A percentile compares a stretch with the other conserved stretches of the same genome.
phyloP scores from a whole-genome alignment of 1,140 invertebrate species.

The Drosophila malerkotliana region DNA sequence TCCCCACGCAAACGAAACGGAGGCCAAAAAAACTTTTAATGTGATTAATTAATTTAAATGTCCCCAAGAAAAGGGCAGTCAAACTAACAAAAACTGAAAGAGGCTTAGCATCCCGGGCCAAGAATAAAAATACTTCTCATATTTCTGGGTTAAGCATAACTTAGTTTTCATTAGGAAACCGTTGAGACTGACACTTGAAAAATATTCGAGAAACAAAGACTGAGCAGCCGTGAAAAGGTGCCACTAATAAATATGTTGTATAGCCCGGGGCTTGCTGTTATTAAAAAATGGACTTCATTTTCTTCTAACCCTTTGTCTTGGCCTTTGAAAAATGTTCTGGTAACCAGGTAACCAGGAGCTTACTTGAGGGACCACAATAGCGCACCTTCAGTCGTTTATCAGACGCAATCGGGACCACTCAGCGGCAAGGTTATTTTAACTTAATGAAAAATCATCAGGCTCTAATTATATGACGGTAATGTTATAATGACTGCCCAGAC shows the following conservation, averaged over 20 bases:
- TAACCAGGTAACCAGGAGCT: slow-evolving; percentile 47
- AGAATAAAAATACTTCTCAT: neutral
- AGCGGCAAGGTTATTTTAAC: slow-evolving; percentile 55
- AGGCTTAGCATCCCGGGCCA: neutral
- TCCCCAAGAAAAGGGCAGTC: slow-evolving; percentile 20
- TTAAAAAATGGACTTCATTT: neutral
- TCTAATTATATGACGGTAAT: slow-evolving; percentile 78
- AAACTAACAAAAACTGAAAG: slow-evolving; percentile 2
- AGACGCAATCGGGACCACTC: slow-evolving; percentile 24
- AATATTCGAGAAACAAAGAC: slow-evolving; percentile 42
- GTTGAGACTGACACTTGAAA: slow-evolving; percentile 73
- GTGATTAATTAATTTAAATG: slow-evolving; percentile 77
- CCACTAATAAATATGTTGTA: slow-evolving; percentile 20
- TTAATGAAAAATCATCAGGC: slow-evolving; percentile 80
- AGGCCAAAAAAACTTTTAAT: slow-evolving; percentile 61
- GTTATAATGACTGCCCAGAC: slow-evolving; percentile 74
- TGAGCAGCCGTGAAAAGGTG: slow-evolving; percentile 5
- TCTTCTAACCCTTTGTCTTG: slow-evolving; percentile 6
- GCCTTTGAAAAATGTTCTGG: slow-evolving; percentile 56
- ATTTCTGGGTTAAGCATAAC: neutral
- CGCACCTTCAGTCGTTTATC: slow-evolving; percentile 55
- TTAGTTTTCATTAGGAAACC: slow-evolving; percentile 30
- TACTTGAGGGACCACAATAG: slow-evolving; percentile 37
- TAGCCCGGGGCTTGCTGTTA: slow-evolving; percentile 4
- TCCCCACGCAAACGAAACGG: neutral